Evolutionary conservation across 30 jellyfish, hydroid and myxozoan genomes (phyloP).

Genomic region (Rhopilema esculentum): DNA sequence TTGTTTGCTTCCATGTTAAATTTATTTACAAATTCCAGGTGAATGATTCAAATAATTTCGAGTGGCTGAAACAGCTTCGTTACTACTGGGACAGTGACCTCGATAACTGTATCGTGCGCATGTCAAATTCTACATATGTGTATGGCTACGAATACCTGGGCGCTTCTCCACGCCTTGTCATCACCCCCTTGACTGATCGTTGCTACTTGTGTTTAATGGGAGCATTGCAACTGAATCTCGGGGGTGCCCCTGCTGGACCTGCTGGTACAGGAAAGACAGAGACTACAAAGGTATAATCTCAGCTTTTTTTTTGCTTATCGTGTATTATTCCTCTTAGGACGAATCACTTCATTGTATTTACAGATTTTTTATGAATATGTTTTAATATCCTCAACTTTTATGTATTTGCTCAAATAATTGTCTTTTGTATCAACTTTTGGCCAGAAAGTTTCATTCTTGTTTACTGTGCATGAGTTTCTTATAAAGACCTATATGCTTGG

Average conservation of each 20-base stretch:
- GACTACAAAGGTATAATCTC: constrained; percentile 77
- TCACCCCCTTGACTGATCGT: constrained; percentile 97
- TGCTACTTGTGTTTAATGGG: constrained; percentile 99
- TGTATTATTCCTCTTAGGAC: no score
- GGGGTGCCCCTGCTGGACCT: constrained; percentile 99
- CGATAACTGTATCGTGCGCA: constrained; percentile 94
- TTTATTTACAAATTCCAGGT: constrained; percentile 67
- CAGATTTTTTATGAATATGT: no score
- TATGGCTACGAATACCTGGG: constrained; percentile 98
- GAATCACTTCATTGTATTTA: no score
- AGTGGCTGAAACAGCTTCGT: constrained; percentile 94
- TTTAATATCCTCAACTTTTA: no score
- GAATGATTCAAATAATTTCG: constrained; percentile 76
- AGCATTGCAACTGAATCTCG: constrained; percentile 94
- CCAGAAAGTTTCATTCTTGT: no score
- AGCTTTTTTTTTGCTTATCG: background rate
- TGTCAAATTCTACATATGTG: constrained; percentile 92
- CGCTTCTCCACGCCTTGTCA: constrained; percentile 96
- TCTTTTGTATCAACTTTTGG: no score
- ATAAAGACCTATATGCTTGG: no score
- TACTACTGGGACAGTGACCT: constrained; percentile 97
- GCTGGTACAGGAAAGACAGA: constrained; percentile 99
- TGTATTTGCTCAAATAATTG: no score
- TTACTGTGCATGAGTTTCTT: no score
- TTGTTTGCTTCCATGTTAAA: no score